Evolutionary conservation across 2,888 invertebrate genomes (phyloP).

Genomic region (Euplexia lucipara): DNA sequence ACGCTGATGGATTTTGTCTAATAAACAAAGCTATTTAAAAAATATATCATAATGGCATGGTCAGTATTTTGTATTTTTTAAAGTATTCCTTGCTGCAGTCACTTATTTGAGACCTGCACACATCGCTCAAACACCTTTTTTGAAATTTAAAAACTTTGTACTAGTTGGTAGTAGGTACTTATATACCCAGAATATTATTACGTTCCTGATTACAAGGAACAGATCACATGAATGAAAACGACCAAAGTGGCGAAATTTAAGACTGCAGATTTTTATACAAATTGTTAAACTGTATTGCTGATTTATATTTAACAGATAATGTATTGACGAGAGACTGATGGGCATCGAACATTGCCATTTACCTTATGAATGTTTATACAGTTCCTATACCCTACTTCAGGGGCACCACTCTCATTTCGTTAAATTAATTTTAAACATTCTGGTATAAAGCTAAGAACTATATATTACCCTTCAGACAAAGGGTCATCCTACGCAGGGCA

Average conservation of each 20-base stretch:
- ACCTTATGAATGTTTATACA: constrained; percentile 9
- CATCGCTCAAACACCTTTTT: too few relatives aligned
- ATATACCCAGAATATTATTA: too few relatives aligned
- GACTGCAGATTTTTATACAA: constrained; percentile 16
- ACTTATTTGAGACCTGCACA: too few relatives aligned
- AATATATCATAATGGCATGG: too few relatives aligned
- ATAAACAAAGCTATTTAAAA: too few relatives aligned
- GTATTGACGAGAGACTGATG: constrained; percentile 1
- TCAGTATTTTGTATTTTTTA: too few relatives aligned
- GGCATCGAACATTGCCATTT: constrained; percentile 9
- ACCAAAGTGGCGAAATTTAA: constrained; percentile 14
- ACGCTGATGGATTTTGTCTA: too few relatives aligned
- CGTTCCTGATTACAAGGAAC: constrained; percentile 8
- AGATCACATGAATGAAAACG: background rate
- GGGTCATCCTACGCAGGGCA: constrained; percentile 85
- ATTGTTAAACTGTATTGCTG: constrained; percentile 8
- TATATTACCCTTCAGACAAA: constrained; percentile 73
- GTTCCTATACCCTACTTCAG: background rate
- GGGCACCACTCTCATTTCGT: constrained; percentile 7
- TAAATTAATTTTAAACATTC: constrained; percentile 37
- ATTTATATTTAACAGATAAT: constrained; percentile 23
- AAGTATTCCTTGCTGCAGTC: too few relatives aligned
- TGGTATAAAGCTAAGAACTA: constrained; percentile 56
- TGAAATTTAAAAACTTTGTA: too few relatives aligned
- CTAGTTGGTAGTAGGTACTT: too few relatives aligned